A percentile compares a stretch with the other conserved stretches of the same genome.
These are phyloP conservation scores for Zoanthus sansibaricus DNA, from an alignment of 92 coral and sea anemone genomes.

Conservation along the genomic window DNA sequence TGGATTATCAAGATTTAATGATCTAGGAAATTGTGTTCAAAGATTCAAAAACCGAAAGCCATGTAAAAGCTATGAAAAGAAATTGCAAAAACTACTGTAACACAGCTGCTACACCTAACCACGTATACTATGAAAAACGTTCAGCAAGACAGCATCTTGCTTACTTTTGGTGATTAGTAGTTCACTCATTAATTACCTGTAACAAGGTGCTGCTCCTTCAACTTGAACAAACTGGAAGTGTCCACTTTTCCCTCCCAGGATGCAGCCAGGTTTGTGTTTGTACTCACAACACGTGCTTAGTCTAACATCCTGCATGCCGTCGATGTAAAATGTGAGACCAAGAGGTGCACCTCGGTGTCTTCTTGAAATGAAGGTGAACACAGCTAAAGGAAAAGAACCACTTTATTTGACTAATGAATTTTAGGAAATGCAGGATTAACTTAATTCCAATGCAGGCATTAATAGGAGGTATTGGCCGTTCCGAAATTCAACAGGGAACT, in stretches of 20 bases:
- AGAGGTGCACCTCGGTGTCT: conserved; percentile 98
- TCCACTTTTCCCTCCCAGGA: conserved; percentile 94
- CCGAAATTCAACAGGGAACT: too few species aligned
- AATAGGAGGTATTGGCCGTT: too few species aligned
- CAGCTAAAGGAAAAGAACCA: conserved; percentile 63
- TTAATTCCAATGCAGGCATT: too few species aligned
- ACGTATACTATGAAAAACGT: neutral
- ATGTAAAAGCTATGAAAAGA: too few species aligned
- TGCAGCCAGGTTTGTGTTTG: conserved; percentile 95
- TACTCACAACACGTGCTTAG: conserved; percentile 97
- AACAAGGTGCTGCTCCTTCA: conserved; percentile 99
- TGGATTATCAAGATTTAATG: too few species aligned
- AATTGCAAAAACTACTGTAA: too few species aligned
- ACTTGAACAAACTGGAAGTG: conserved; percentile 97
- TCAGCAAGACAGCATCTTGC: neutral
- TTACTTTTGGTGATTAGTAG: too few species aligned
- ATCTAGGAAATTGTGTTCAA: too few species aligned
- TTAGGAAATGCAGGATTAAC: neutral
- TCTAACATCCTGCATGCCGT: conserved; percentile 96
- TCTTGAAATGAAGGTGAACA: conserved; percentile 95
- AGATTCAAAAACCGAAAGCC: too few species aligned
- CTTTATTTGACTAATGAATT: neutral
- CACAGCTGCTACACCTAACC: neutral
- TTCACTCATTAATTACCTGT: conserved; percentile 63
- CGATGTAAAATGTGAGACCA: conserved; percentile 98